phyloP scores from a whole-genome alignment of 2,888 invertebrate species.

The Tiliacea aurago region DNA sequence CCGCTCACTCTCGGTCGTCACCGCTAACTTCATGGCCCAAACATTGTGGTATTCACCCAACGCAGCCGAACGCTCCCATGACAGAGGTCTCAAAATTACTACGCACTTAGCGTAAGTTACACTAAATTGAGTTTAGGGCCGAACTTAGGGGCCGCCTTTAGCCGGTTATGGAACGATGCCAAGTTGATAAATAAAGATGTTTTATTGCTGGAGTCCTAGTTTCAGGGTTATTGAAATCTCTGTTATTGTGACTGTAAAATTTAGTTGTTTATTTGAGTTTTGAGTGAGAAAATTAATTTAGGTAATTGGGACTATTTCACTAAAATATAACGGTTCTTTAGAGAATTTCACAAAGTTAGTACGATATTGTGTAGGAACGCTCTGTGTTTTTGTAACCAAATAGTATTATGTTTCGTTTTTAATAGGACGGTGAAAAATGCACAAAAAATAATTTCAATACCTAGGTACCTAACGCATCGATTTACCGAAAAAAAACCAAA shows the following conservation, averaged over 20 bases:
- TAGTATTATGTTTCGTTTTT: not conserved
- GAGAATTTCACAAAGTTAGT: not conserved
- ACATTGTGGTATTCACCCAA: constrained; percentile 42
- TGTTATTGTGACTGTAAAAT: constrained; percentile 27
- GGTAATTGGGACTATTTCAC: not conserved
- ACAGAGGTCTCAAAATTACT: constrained; percentile 64
- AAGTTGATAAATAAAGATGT: constrained; percentile 63
- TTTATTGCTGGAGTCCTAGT: constrained; percentile 41
- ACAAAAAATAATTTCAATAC: not conserved
- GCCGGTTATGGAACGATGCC: constrained; percentile 57
- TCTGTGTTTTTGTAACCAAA: not conserved
- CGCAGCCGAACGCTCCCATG: constrained; percentile 44
- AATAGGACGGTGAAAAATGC: not conserved
- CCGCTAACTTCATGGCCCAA: constrained; percentile 26
- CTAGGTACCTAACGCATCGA: not conserved
- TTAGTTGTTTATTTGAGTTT: constrained; percentile 38
- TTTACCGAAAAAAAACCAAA: too few relatives aligned
- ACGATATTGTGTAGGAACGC: not conserved
- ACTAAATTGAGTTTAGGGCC: constrained; percentile 63
- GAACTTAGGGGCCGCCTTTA: constrained; percentile 44
- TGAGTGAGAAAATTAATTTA: not conserved
- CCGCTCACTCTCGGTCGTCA: not conserved
- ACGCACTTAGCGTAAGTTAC: constrained; percentile 65
- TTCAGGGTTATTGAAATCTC: constrained; percentile 47
- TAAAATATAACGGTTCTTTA: not conserved